phyloP scores from a whole-genome alignment of 2,888 invertebrate genomes.

The Nemoura dubitans region DNA sequence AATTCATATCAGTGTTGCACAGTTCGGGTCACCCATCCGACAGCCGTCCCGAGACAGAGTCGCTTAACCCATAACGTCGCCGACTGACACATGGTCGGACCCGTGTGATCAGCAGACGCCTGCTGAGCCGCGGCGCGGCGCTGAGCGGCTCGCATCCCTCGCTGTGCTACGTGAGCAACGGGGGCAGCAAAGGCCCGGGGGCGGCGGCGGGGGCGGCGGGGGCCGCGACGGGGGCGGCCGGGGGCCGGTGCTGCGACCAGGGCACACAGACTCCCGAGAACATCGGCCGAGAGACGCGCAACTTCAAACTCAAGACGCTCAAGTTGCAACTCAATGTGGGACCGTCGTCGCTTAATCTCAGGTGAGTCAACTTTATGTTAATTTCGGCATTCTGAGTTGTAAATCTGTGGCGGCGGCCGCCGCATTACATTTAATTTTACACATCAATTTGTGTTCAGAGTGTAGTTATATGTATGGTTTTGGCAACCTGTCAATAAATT shows the following conservation, averaged over 20 bases:
- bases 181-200: conserved; percentile 46
- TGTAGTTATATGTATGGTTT: too few relatives aligned
- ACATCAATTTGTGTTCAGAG: too few relatives aligned
- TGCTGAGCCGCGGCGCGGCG: conserved; percentile 53
- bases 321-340: conserved; percentile 69
- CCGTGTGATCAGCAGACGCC: conserved; percentile 9
- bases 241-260: conserved; percentile 66
- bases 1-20: too few relatives aligned
- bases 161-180: conserved; percentile 65
- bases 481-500: too few relatives aligned
- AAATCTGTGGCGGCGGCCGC: too few relatives aligned
- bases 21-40: background rate
- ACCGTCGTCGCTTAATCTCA: conserved; percentile 69
- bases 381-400: too few relatives aligned
- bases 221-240: conserved; percentile 44
- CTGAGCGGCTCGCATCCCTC: conserved; percentile 68
- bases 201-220: conserved; percentile 53
- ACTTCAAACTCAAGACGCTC: conserved; percentile 67
- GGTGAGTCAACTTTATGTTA: conserved; percentile 60
- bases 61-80: background rate
- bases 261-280: conserved; percentile 77
- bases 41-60: background rate
- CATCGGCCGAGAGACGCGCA: conserved; percentile 74
- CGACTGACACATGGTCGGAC: conserved; percentile 46
- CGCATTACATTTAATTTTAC: too few relatives aligned